Conservation (phyloP, 1,140 invertebrate genomes). For the Diachasma alloeum region DNA sequence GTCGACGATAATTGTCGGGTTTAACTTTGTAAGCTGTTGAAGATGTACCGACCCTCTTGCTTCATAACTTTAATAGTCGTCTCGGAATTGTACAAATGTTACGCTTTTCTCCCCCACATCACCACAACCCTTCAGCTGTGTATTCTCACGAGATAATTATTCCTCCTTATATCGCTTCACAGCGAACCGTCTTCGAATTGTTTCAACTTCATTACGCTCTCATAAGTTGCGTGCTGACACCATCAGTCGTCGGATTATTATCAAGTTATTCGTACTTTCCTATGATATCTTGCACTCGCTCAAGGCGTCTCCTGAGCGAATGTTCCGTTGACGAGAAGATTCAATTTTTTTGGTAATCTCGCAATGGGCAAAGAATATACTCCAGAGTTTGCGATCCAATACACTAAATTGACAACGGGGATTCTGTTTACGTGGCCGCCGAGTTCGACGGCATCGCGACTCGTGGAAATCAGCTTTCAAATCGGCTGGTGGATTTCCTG, state of each 20-base stretch:
- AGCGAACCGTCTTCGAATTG: background rate
- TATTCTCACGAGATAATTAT: background rate
- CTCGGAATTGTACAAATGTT: background rate
- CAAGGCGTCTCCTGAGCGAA: too few relatives aligned
- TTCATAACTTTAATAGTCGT: background rate
- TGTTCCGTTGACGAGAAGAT: background rate
- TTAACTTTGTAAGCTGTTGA: too few relatives aligned
- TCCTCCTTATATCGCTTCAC: background rate
- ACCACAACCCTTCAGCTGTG: background rate
- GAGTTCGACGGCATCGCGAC: background rate
- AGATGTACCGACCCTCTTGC: background rate
- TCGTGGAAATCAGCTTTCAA: conserved; percentile 12
- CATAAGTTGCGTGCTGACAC: too few relatives aligned
- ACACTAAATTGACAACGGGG: conserved; percentile 14
- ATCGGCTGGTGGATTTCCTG: conserved; percentile 29
- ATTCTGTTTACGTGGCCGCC: conserved; percentile 38
- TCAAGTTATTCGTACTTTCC: too few relatives aligned
- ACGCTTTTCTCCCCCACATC: background rate
- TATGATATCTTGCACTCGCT: too few relatives aligned
- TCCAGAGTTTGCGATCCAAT: conserved; percentile 10
- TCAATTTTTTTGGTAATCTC: background rate
- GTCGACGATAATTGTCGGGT: too few relatives aligned
- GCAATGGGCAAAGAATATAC: background rate
- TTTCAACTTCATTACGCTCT: background rate
- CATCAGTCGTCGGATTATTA: too few relatives aligned